These are phyloP conservation scores for Nemotelus pantherinus DNA, from an alignment of 2,888 invertebrate genomes.

Conservation along the genomic window DNA sequence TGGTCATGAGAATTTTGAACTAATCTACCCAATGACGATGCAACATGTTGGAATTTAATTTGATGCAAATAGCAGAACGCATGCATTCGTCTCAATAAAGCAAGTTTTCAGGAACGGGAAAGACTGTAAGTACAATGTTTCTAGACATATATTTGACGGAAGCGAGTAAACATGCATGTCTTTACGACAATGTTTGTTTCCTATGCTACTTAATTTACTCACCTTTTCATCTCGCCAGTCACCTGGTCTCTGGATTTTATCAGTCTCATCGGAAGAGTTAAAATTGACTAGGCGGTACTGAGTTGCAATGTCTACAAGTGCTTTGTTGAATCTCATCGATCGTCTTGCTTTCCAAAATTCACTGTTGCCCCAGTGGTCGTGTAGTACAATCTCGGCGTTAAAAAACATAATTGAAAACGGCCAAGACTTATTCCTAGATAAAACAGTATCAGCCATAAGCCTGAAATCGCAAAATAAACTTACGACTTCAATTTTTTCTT, in stretches of 20 bases:
- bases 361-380: conserved; percentile 84
- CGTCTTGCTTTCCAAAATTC: conserved; percentile 87
- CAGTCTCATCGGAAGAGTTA: conserved; percentile 71
- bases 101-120: too few relatives aligned
- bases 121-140: too few relatives aligned
- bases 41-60: too few relatives aligned
- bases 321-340: conserved; percentile 88
- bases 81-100: too few relatives aligned
- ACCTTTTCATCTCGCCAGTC: conserved; percentile 73
- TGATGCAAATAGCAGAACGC: too few relatives aligned
- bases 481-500: conserved; percentile 18
- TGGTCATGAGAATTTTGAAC: too few relatives aligned
- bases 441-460: neutral
- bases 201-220: neutral
- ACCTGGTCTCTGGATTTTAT: conserved; percentile 69
- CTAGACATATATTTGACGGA: too few relatives aligned
- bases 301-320: conserved; percentile 74
- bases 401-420: conserved; percentile 57
- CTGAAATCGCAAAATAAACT: neutral
- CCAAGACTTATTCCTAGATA: conserved; percentile 15
- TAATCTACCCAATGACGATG: too few relatives aligned
- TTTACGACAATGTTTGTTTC: too few relatives aligned
- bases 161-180: too few relatives aligned
- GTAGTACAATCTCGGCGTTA: conserved; percentile 87
- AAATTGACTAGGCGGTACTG: conserved; percentile 72